Evolutionary conservation across 2,113 vertebrate genomes (phyloP).

Genomic region (Serinus canaria): DNA sequence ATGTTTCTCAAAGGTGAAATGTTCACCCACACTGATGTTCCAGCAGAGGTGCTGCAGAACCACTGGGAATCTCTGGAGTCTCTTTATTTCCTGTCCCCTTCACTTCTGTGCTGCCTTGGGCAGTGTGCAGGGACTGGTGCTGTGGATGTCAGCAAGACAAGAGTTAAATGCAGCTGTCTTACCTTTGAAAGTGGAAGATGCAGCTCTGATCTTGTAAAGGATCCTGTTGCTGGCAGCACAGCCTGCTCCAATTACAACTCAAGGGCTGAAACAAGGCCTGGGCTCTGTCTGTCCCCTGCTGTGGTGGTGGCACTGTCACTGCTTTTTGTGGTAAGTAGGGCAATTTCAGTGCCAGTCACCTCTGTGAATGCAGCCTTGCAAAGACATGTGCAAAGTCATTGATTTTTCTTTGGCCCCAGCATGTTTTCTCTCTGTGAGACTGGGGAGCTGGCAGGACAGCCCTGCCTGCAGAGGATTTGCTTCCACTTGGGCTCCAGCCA

Average conservation of each 20-base stretch:
- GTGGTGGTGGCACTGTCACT: background rate
- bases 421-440: background rate
- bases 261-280: background rate
- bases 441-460: slow-evolving; percentile 32
- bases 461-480: slow-evolving; percentile 29
- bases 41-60: background rate
- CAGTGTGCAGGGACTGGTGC: background rate
- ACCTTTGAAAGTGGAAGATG: background rate
- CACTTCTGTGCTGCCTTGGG: background rate
- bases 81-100: rapidly evolving
- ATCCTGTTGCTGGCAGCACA: slow-evolving; percentile 29
- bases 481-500: slow-evolving; percentile 42
- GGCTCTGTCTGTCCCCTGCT: background rate
- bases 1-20: background rate
- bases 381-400: slow-evolving; percentile 34
- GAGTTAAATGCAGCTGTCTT: background rate
- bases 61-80: background rate
- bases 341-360: slow-evolving; percentile 21
- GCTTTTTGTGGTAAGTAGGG: slow-evolving; percentile 47
- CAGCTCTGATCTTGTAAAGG: background rate
- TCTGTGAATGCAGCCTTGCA: slow-evolving; percentile 40
- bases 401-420: slow-evolving; percentile 17
- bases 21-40: background rate
- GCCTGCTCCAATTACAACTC: slow-evolving; percentile 7
- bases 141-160: background rate